Evolutionary conservation across 1,140 invertebrate species (phyloP), one percentile per base, ranked within the genome.

Genomic region (Lutraria rhynchaena): DNA sequence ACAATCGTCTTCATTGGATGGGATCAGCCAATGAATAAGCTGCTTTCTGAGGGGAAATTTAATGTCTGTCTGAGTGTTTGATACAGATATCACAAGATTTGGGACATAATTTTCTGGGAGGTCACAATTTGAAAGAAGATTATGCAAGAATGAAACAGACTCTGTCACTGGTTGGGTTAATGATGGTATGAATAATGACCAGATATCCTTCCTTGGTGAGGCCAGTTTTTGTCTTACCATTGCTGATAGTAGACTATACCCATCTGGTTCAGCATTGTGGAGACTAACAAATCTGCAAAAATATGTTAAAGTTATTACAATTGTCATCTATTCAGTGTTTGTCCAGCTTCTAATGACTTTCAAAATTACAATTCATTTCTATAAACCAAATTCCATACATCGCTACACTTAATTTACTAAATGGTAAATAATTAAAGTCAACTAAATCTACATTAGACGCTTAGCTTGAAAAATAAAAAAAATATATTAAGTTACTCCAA

Each of bases 11-110:
- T 81, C 78, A 35, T 37, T 70, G 17, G 46, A 51, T 13, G 78
- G 78, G n/a, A 81, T 17, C 58, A 81, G 51, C 78, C 78, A 81
- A 61, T 81, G 35, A 58, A 81, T 63, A 4, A 81, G 78, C 49
- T 81, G 78, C 46, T 63, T 73, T 65, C 78, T 73, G 19, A 81
- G 49, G 37, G 67, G 69, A 37, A 37, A 74, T 35, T 49, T 51
- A 7, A 35, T 27, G 5, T 60, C 60, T 41, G 24, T 49, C 24
- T 24, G 19, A 19, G 55, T 3, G 29, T n/a, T 53, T 31, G 69
- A 33, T 11, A 63, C 29, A 0, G 69, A 9, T 0, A 61, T 57
- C 0, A 60, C 37, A 11, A 81, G 46, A 29, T 27, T 63, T 33
- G 78, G 67, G 7, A 73, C 57, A 61, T 35, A 65, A 17, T 81